Evolutionary conservation across 1,140 invertebrate species (phyloP), one percentile per base, ranked within the genome.

Genomic region (Aphelenchoides fujianensis): DNA sequence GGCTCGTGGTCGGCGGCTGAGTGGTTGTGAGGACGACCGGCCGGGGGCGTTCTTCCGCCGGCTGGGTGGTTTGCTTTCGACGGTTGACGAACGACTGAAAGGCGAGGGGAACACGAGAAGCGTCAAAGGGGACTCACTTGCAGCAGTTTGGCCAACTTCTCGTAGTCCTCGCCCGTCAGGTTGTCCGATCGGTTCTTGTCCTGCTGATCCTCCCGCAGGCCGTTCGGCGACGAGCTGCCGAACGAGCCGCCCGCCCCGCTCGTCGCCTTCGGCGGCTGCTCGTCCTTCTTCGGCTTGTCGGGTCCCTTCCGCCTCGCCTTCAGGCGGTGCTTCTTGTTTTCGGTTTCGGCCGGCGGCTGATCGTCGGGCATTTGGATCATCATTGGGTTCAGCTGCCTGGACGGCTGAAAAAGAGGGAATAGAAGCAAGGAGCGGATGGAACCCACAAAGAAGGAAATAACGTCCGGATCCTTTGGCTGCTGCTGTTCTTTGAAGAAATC

Each of bases 111-210:
- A n/a, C n/a, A n/a, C 32, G 55, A 69, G 36, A 23, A 19, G 30
- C 32, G 3, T 12, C 69, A 69, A 55, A 27, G 37, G 68, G 31
- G 57, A 55, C 53, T 19, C 62, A 74, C 73, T 69, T 74, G 73
- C n/a, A 75, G 64, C 19, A 75, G 36, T 79, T 74, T n/a, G 0
- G 75, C 76, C 52, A 75, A 35, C 55, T 79, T 61, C 35, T 75
- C 71, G 30, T 72, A 75, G 48, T 77, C 72, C 35, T 75, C 76
- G 23, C 67, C 67, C 5, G 71, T 74, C 5, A 69, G 52, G 9
- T 74, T 54, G 55, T 3, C 54, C 35, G 16, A 64, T 74, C 16
- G 57, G 63, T 2, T 48, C 52, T 37, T 68, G 52, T 7, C 53
- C 41, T 2, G 61, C 52, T 0, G 53, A 53, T 31, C 62, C 36